Conservation (phyloP, 2,888 invertebrate genomes). For the Drosophila picticornis region DNA sequence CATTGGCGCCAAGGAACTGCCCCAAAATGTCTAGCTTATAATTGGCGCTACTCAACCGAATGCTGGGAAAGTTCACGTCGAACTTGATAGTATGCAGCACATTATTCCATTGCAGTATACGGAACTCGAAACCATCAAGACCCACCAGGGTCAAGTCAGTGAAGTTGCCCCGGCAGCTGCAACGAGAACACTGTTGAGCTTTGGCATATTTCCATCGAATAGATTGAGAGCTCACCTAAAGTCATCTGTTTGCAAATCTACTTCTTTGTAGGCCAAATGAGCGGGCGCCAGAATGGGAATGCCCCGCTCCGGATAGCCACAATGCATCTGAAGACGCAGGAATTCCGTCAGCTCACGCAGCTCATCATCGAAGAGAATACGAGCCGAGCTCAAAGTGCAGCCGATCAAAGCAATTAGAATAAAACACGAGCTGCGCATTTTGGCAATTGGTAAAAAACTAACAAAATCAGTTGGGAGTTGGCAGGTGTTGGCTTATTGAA, state of each 20-base stretch:
- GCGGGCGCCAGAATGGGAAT: constrained; percentile 81
- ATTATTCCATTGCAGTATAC: constrained; percentile 69
- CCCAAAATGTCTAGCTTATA: constrained; percentile 68
- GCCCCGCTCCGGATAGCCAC: constrained; percentile 75
- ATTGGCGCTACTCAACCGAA: constrained; percentile 60
- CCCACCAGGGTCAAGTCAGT: constrained; percentile 72
- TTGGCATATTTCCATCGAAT: background rate
- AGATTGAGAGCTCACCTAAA: constrained; percentile 55
- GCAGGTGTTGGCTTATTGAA: constrained; percentile 1
- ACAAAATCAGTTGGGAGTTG: background rate
- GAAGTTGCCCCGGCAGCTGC: constrained; percentile 69
- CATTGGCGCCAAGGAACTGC: constrained; percentile 58
- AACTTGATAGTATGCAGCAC: constrained; percentile 70
- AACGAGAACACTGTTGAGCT: background rate
- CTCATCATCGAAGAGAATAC: constrained; percentile 76
- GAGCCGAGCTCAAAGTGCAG: constrained; percentile 46
- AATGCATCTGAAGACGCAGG: constrained; percentile 81
- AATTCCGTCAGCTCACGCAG: constrained; percentile 79
- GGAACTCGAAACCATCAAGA: constrained; percentile 76
- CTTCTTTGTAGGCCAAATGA: constrained; percentile 50
- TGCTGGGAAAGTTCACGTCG: constrained; percentile 74
- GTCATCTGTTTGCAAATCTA: constrained; percentile 40
- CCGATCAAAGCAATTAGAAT: constrained; percentile 42
- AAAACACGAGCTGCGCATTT: constrained; percentile 51
- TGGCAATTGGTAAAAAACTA: constrained; percentile 31